These are phyloP conservation scores for Lordiphosa andalusiaca DNA, from an alignment of 2,888 invertebrate species.

Conservation along the genomic window DNA sequence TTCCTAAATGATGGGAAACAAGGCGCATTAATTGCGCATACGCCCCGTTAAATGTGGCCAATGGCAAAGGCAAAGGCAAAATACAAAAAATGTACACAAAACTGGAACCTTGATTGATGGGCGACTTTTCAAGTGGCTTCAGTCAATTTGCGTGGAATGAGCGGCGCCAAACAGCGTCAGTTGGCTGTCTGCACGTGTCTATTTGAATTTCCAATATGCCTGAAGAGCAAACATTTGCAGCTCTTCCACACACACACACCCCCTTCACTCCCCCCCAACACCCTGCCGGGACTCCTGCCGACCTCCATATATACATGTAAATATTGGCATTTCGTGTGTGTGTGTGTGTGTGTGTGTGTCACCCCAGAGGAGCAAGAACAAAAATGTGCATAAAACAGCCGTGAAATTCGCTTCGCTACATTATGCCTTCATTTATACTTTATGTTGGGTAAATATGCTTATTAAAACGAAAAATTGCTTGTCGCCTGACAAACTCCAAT, in stretches of 20 bases:
- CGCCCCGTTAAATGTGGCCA: conserved; percentile 43
- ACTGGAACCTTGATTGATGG: conserved; percentile 40
- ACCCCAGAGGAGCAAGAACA: conserved; percentile 18
- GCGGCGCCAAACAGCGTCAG: conserved; percentile 32
- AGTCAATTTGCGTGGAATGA: conserved; percentile 7
- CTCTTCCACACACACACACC: background rate
- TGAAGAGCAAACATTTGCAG: conserved; percentile 21
- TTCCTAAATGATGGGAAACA: conserved; percentile 28
- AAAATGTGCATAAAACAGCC: conserved; percentile 30
- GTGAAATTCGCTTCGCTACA: conserved; percentile 43
- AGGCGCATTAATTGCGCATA: conserved; percentile 53
- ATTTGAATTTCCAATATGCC: conserved; percentile 40
- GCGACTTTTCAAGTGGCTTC: conserved; percentile 13
- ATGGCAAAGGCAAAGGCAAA: conserved; percentile 24
- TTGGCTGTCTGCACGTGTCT: conserved; percentile 38
- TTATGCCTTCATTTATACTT: conserved; percentile 56
- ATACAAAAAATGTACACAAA: conserved; percentile 17
- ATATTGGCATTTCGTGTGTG: conserved; percentile 39
- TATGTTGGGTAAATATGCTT: conserved; percentile 58
- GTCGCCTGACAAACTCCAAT: background rate
- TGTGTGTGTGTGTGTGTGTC: too few relatives aligned
- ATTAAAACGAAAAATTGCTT: conserved; percentile 51
- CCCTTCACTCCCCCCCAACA: background rate
- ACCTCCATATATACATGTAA: conserved; percentile 23
- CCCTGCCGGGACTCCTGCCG: background rate